phyloP scores from a whole-genome alignment of 2,888 invertebrate species.

The Archips crataeganus region DNA sequence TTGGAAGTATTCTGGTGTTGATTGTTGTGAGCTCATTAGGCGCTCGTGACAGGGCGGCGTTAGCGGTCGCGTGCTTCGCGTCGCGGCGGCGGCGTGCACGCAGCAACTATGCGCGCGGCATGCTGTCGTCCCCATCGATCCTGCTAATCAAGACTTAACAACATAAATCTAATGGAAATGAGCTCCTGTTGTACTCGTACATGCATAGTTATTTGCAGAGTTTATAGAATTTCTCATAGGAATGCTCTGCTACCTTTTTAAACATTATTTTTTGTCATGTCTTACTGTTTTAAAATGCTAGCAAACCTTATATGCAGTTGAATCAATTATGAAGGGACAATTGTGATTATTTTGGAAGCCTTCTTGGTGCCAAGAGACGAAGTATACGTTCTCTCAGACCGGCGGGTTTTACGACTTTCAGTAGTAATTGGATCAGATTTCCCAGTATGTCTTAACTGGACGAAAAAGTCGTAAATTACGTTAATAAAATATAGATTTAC shows the following conservation, averaged over 20 bases:
- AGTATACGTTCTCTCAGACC: conserved; percentile 20
- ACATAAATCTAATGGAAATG: conserved; percentile 12
- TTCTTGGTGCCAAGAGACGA: not conserved
- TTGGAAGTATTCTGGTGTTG: conserved; percentile 26
- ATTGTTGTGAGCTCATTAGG: conserved; percentile 34
- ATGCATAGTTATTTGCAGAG: not conserved
- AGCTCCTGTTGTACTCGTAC: not conserved
- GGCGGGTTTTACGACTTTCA: conserved; percentile 41
- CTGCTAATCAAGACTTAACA: conserved; percentile 45
- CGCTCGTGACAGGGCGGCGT: conserved; percentile 50
- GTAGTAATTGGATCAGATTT: conserved; percentile 40
- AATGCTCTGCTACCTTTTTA: not conserved
- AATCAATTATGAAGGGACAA: conserved; percentile 14
- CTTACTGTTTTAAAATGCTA: not conserved
- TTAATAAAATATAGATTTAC: conserved; percentile 32
- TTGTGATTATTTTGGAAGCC: conserved; percentile 9
- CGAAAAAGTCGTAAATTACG: conserved; percentile 39
- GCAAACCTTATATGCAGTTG: not conserved
- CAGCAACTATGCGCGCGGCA: conserved; percentile 64
- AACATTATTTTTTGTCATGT: not conserved
- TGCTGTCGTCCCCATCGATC: conserved; percentile 49
- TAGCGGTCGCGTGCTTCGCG: conserved; percentile 59
- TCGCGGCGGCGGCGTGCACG: conserved; percentile 58
- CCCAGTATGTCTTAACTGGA: conserved; percentile 28
- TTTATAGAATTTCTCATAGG: not conserved